Base-by-base conservation (phyloP, 2,888 invertebrate genomes). In the Drosophila diplacantha region DNA sequence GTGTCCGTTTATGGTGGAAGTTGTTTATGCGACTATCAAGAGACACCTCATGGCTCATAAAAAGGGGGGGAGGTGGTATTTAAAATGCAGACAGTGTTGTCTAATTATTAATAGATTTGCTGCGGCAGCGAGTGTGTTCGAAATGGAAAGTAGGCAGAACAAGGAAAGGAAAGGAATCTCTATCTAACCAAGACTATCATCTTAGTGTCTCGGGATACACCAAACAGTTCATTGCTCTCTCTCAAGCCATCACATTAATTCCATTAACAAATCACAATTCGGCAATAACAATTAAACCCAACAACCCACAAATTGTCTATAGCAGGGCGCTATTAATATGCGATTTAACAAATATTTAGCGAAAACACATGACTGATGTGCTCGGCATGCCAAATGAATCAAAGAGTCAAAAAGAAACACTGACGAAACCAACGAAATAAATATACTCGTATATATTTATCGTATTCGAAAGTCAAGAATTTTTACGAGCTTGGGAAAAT, bases 341-440 rank as follows among this genome's bases (percentile, higher is more conserved):
- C 85, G 77, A 85, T 85, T 85, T 83, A 85, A 85, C 85, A 86
- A 83, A 85, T 83, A 85, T 85, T 86, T 86, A 86, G 83, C 81
- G 78, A 83, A 81, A 83, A 80, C 76, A 80, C 80, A 69, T 58
- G 73, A 63, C 54, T 53, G 69, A 78, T 72, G 69, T 71, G 69
- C 43, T 50, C 60, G 68, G 84, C 72, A 85, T 84, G 73, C 73
- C 66, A 72, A 84, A 78, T 81, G 65, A 81, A 70, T 62, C 61
- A 49, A 12, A 37, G 5, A 37, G 18, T 37, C 29, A 12, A 29
- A 24, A 26, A 26, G 12, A 29, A 16, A 18, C 1, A 43, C 24
- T 14, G 7, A 14, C 14, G 7, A 38, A 38, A 37, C 35, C 26
- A 26, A 41, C 35, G 39, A 31, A 53, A 41, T 3, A 29, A 29